Conservation (phyloP, 2,888 invertebrate species). For the Dorcus parallelipipedus region DNA sequence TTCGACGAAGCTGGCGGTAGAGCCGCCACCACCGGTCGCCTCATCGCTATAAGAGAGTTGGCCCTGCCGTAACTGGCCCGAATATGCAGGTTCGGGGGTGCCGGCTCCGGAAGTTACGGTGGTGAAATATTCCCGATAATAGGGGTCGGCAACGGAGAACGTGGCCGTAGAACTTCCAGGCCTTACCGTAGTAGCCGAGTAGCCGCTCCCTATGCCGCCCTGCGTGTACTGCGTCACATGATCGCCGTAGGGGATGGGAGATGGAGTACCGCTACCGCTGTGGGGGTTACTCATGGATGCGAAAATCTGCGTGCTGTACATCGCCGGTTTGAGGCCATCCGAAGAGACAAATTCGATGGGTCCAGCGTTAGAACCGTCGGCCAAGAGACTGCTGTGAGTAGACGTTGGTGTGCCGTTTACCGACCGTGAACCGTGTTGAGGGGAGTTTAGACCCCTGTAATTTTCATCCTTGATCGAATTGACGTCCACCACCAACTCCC, state of each 20-base stretch:
- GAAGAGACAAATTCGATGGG: slow-evolving; percentile 52
- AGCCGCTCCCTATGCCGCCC: slow-evolving; percentile 48
- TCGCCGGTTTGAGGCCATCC: slow-evolving; percentile 52
- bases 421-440: slow-evolving; percentile 65
- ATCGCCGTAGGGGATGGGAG: slow-evolving; percentile 58
- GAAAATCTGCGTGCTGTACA: slow-evolving; percentile 69
- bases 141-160: slow-evolving; percentile 66
- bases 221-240: slow-evolving; percentile 45
- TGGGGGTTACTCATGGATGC: slow-evolving; percentile 54
- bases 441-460: slow-evolving; percentile 60
- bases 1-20: slow-evolving; percentile 64
- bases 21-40: slow-evolving; percentile 52
- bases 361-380: slow-evolving; percentile 51
- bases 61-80: slow-evolving; percentile 48
- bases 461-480: slow-evolving; percentile 60
- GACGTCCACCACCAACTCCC: slow-evolving; percentile 53
- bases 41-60: slow-evolving; percentile 57
- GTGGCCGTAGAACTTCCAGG: slow-evolving; percentile 52
- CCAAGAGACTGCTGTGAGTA: slow-evolving; percentile 60
- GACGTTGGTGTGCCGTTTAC: slow-evolving; percentile 66
- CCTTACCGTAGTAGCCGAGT: slow-evolving; percentile 44
- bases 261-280: slow-evolving; percentile 58
- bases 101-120: slow-evolving; percentile 55
- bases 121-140: slow-evolving; percentile 78
- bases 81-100: slow-evolving; percentile 56